A percentile compares a stretch with the other conserved stretches of the same genome.
Conservation (phyloP, 2,113 vertebrate species). For the Eclectus roratus region DNA sequence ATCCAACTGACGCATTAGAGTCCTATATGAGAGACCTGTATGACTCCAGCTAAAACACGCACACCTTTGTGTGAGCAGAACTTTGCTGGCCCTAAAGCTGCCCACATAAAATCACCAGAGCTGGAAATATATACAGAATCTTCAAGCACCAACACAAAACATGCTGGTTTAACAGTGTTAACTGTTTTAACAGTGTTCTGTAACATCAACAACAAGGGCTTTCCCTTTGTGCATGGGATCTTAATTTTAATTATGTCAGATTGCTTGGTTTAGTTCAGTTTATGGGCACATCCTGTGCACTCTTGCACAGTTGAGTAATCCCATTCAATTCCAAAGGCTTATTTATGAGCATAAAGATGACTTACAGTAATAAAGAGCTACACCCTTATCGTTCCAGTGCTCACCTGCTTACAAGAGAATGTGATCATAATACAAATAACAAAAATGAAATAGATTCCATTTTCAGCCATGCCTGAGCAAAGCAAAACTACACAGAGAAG, state of each 20-base stretch:
- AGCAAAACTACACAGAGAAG: background rate
- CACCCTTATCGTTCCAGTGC: background rate
- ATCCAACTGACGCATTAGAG: background rate
- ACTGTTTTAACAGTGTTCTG: background rate
- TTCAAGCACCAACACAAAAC: background rate
- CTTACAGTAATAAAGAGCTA: conserved; percentile 34
- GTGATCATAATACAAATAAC: conserved; percentile 48
- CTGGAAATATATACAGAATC: background rate
- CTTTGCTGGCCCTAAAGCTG: background rate
- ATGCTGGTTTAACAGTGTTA: accelerated
- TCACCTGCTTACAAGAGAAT: background rate
- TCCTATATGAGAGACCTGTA: accelerated
- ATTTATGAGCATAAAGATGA: conserved; percentile 2
- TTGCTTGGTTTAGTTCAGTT: background rate
- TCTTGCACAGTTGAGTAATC: conserved; percentile 19
- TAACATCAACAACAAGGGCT: background rate
- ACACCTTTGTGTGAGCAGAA: accelerated
- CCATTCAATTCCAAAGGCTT: background rate
- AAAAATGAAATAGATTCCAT: background rate
- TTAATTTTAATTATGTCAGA: background rate
- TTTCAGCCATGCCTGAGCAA: background rate
- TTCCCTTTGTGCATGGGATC: background rate
- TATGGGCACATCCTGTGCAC: conserved; percentile 34
- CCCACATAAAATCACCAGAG: background rate
- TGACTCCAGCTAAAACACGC: background rate